Conservation (phyloP, 1,140 invertebrate genomes). For the Drosophila parabipectinata region DNA sequence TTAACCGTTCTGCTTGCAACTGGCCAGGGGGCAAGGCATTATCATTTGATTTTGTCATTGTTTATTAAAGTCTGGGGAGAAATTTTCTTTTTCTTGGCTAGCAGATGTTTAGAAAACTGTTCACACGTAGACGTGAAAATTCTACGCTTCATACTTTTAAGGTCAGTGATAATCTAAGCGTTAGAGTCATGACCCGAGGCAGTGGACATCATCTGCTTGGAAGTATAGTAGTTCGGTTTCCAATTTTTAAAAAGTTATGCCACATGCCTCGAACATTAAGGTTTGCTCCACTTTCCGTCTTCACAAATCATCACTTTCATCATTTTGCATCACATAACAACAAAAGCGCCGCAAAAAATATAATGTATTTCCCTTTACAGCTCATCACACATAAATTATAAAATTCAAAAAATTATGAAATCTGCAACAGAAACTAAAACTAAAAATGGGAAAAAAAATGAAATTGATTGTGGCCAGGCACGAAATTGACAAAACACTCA, state of each 20-base stretch:
- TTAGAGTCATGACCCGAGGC: too few species aligned
- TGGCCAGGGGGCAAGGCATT: slow-evolving; percentile 6
- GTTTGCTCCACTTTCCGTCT: slow-evolving; percentile 41
- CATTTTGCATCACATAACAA: slow-evolving; percentile 31
- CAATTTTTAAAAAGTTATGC: slow-evolving; percentile 1
- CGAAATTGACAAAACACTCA: slow-evolving; percentile 52
- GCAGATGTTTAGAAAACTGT: slow-evolving; percentile 26
- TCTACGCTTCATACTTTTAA: slow-evolving; percentile 39
- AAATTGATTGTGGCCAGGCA: slow-evolving; percentile 43
- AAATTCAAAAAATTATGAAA: slow-evolving; percentile 44
- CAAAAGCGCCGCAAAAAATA: slow-evolving; percentile 24
- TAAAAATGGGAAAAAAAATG: slow-evolving; percentile 4
- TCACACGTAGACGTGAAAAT: slow-evolving; percentile 63
- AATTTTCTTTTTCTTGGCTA: slow-evolving; percentile 14
- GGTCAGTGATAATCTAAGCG: slow-evolving; percentile 20
- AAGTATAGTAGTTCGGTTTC: neutral
- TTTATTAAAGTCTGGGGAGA: slow-evolving; percentile 16
- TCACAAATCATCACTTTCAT: slow-evolving; percentile 51
- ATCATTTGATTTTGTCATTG: slow-evolving; percentile 33
- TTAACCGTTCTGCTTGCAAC: slow-evolving; percentile 24
- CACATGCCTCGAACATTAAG: slow-evolving; percentile 21
- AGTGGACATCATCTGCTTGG: too few species aligned
- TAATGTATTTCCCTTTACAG: slow-evolving; percentile 36
- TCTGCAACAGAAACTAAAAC: slow-evolving; percentile 14
- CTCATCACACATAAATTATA: slow-evolving; percentile 19